These are phyloP conservation scores for Gibbula magus DNA, from an alignment of 2,888 invertebrate genomes.

Conservation along the genomic window DNA sequence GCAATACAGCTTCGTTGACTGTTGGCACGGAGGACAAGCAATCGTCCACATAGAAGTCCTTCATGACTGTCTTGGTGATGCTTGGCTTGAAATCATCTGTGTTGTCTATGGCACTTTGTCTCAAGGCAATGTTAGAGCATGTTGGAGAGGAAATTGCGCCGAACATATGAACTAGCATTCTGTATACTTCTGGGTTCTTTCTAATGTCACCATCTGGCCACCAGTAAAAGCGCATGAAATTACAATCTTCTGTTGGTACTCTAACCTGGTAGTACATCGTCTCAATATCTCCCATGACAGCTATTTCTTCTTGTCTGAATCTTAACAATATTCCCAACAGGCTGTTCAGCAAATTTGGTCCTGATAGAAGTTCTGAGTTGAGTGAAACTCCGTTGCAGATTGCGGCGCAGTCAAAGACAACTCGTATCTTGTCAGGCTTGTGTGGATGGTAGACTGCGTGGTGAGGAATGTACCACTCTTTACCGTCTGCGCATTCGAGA, in stretches of 20 bases:
- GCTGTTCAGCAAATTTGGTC: too few relatives aligned
- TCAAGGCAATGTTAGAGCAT: neutral
- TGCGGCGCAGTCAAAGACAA: too few relatives aligned
- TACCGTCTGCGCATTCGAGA: too few relatives aligned
- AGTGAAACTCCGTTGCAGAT: too few relatives aligned
- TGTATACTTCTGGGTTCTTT: neutral
- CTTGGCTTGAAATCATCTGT: neutral
- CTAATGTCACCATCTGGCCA: constrained; percentile 27
- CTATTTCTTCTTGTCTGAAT: constrained; percentile 38
- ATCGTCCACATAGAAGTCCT: constrained; percentile 40
- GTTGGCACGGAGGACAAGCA: constrained; percentile 33
- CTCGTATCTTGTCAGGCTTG: too few relatives aligned
- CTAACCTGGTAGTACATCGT: constrained; percentile 40
- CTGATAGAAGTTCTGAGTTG: too few relatives aligned
- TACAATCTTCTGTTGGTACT: constrained; percentile 36
- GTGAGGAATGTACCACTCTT: too few relatives aligned
- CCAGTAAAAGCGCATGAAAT: constrained; percentile 40
- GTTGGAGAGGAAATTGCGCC: neutral
- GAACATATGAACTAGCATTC: neutral
- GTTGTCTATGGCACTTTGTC: neutral
- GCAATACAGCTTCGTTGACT: neutral
- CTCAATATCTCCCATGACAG: constrained; percentile 45
- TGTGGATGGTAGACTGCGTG: too few relatives aligned
- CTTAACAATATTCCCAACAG: too few relatives aligned
- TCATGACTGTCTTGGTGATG: neutral